Base-by-base conservation (phyloP, 2,113 vertebrate species). In the Uropsilus gracilis region DNA sequence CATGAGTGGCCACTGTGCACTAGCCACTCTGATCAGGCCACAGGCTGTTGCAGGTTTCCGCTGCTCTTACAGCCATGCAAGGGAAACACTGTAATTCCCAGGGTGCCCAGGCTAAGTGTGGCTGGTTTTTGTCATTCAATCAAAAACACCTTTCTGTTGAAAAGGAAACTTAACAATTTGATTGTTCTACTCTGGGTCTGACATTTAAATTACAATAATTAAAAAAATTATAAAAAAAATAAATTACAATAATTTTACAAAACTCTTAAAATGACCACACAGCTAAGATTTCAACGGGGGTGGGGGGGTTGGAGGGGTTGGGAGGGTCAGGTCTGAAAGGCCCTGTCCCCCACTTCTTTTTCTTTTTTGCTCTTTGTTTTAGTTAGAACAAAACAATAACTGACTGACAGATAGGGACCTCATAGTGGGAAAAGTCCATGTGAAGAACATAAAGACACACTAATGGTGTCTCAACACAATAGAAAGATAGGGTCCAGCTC, bases 61-160 rank as follows among this genome's bases (percentile, higher is more conserved):
- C 39, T 55, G 89, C 86, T 11, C 53, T 59, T 80, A 2, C 2
- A 26, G 61, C 59, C 17, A 50, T 0, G 2, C 37, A 8, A 2
- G 30, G 72, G 68, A 44, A 66, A 66, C 50, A 37, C n/a, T 37
- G 24, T 1, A 8, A 12, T 57, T 48, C 66, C 22, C 28, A 37
- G 48, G 44, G 69, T 2, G 3, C 9, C 11, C 28, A 30, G 77
- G 72, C n/a, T 32, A 32, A 73, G 59, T 1, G 5, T 5, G n/a
- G 39, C 76, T 55, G 50, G 57, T 50, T 89, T 80, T 69, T 59
- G 61, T 91, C 42, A 34, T 42, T 37, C 3, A 39, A 42, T 82
- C 59, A 75, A 30, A 86, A 95, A 73, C 32, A 76, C 39, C 14
- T 96, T 92, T 92, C 72, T 83, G 37, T 28, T 59, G 55, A 92